Percentiles rank a stretch among this genome's conserved stretches.
phyloP scores from a whole-genome alignment of 2,888 invertebrate genomes.

The Trimorus sp. region DNA sequence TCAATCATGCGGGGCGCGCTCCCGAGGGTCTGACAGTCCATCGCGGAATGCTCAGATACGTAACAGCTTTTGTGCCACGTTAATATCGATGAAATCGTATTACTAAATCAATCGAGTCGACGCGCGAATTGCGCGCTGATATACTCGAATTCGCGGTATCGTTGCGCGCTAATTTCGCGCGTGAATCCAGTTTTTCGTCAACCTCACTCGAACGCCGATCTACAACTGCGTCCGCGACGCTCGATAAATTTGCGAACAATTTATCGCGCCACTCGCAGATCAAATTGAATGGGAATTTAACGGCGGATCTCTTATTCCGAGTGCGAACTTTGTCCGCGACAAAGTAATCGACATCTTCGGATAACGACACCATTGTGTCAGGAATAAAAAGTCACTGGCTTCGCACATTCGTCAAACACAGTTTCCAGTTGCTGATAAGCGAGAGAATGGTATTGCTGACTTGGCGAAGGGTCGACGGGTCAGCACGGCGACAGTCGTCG shows the following conservation, averaged over 20 bases:
- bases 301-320: constrained; percentile 47
- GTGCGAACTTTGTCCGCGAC: constrained; percentile 58
- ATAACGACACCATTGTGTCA: constrained; percentile 70
- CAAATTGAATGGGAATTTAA: constrained; percentile 39
- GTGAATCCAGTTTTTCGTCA: too few species aligned
- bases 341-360: constrained; percentile 69
- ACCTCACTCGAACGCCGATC: too few species aligned
- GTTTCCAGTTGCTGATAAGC: constrained; percentile 71
- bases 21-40: constrained; percentile 24
- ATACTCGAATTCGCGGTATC: constrained; percentile 49
- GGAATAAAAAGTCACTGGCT: constrained; percentile 60
- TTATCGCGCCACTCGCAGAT: constrained; percentile 30
- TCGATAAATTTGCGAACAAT: constrained; percentile 26
- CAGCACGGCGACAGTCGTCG: constrained; percentile 58
- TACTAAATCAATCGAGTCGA: constrained; percentile 61
- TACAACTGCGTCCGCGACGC: constrained; percentile 5
- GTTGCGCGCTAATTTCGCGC: too few species aligned
- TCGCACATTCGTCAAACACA: constrained; percentile 65
- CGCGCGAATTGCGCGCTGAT: constrained; percentile 50
- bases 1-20: constrained; percentile 69
- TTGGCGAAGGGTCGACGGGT: constrained; percentile 68
- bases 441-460: constrained; percentile 74
- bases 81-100: constrained; percentile 64
- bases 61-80: constrained; percentile 62
- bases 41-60: constrained; percentile 62